A percentile compares a stretch with the other conserved stretches of the same genome.
Evolutionary conservation across 2,113 vertebrate genomes (phyloP).

Genomic region (Physeter macrocephalus): DNA sequence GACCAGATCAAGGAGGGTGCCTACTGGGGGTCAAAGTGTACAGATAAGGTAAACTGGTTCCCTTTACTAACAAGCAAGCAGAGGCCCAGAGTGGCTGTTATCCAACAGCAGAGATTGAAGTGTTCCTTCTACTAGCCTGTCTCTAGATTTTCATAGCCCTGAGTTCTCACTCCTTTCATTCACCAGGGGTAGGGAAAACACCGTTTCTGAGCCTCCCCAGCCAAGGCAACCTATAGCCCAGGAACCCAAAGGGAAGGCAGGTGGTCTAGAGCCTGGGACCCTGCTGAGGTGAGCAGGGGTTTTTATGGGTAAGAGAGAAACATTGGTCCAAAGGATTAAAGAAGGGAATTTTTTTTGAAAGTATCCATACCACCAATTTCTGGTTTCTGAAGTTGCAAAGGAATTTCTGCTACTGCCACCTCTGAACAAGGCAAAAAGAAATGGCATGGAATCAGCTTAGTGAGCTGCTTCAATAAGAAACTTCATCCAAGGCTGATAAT

Average conservation of each 20-base stretch:
- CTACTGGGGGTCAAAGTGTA: neutral
- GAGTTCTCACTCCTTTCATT: neutral
- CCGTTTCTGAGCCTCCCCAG: neutral
- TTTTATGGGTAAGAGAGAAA: neutral
- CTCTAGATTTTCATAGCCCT: neutral
- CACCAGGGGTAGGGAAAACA: neutral
- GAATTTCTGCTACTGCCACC: neutral
- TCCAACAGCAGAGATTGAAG: neutral
- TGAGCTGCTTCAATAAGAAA: constrained; percentile 47
- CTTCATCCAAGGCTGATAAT: constrained; percentile 47
- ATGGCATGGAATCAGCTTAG: constrained; percentile 47
- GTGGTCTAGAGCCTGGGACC: neutral
- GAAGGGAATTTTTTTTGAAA: neutral
- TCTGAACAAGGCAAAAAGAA: constrained; percentile 37
- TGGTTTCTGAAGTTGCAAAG: neutral
- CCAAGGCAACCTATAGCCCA: neutral
- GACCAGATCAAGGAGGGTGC: neutral
- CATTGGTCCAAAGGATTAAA: neutral
- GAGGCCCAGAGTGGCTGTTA: neutral
- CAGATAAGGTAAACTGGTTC: neutral
- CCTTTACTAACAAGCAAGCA: neutral
- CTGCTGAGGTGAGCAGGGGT: neutral
- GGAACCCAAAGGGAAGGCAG: neutral
- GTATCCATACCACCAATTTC: neutral
- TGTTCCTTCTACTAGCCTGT: neutral